Base-by-base conservation (phyloP, 2,113 vertebrate species). In the Callipepla squamata region DNA sequence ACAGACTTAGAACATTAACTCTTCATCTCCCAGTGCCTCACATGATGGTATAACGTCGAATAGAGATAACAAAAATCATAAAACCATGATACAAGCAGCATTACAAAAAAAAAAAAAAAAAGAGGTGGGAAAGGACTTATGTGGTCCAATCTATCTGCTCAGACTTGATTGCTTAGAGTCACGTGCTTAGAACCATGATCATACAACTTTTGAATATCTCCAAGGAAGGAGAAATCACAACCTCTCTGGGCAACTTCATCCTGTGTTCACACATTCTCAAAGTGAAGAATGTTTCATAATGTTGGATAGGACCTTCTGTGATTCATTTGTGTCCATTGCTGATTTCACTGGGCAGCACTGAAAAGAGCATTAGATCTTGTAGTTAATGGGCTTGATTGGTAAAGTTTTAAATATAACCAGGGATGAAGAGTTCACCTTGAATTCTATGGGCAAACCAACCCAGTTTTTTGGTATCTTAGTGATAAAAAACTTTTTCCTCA, bases 381-480 rank as follows among this genome's bases (percentile, higher is more conserved):
- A 81, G 28, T 51, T 53, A 53, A 28, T 34, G 57, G 17, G 1
- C 3, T n/a, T 47, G 34, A 7, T 6, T 3, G 28, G 36, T 13
- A 62, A 28, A 65, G 40, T 32, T 70, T 61, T 82, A 79, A 85
- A 47, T 32, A 14, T 45, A 6, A 36, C 34, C 14, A 63, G 6
- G 6, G 16, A 32, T n/a, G 7, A 9, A 59, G 4, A 85, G 32
- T 63, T 28, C 6, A 65, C 6, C 15, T 6, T 8, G 42, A 8
- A 3, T 3, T 87, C 22, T 65, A 6, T 30, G 20, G n/a, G 8
- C 30, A 81, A 34, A 6, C 2, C 25, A 4, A 9, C 3, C 1
- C 1, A 1, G 1, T 2, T 78, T 81, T 61, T 76, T 1, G 4
- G 32, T 61, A 40, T 55, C 84, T 70, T 70, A 22, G 3, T 6